Conservation (phyloP, 2,888 invertebrate genomes). For the Nomada hirtipes region DNA sequence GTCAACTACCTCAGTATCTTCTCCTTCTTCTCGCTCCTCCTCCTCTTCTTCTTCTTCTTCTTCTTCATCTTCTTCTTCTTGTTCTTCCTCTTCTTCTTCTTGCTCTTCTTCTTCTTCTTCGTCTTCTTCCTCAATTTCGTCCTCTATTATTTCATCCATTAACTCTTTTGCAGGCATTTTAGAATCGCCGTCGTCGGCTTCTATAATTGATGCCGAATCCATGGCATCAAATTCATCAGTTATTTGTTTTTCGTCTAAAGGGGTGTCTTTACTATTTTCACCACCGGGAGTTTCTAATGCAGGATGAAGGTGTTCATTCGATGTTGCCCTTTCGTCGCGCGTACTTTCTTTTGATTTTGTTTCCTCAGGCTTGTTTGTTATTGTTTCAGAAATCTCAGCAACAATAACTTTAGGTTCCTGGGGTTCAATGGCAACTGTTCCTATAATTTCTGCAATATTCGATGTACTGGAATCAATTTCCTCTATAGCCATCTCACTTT, state of each 20-base stretch:
- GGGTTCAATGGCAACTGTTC: constrained; percentile 77
- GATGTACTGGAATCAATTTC: constrained; percentile 86
- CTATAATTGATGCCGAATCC: constrained; percentile 77
- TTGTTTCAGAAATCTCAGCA: constrained; percentile 57
- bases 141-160: constrained; percentile 63
- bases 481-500: constrained; percentile 85
- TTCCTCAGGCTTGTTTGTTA: constrained; percentile 50
- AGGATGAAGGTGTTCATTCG: constrained; percentile 53
- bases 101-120: constrained; percentile 71
- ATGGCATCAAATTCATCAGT: constrained; percentile 53
- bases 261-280: constrained; percentile 45
- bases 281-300: constrained; percentile 47
- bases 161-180: constrained; percentile 74
- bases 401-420: constrained; percentile 73
- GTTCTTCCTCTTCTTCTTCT: constrained; percentile 73
- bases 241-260: constrained; percentile 54
- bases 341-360: constrained; percentile 50
- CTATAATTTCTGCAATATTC: constrained; percentile 86
- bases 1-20: constrained; percentile 56
- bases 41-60: constrained; percentile 74
- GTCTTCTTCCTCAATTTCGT: constrained; percentile 71
- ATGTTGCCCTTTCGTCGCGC: constrained; percentile 42
- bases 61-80: constrained; percentile 74
- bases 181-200: constrained; percentile 83
- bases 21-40: constrained; percentile 70